These are phyloP conservation scores for Pelobates fuscus DNA, from an alignment of 2,113 vertebrate species.

Conservation along the genomic window DNA sequence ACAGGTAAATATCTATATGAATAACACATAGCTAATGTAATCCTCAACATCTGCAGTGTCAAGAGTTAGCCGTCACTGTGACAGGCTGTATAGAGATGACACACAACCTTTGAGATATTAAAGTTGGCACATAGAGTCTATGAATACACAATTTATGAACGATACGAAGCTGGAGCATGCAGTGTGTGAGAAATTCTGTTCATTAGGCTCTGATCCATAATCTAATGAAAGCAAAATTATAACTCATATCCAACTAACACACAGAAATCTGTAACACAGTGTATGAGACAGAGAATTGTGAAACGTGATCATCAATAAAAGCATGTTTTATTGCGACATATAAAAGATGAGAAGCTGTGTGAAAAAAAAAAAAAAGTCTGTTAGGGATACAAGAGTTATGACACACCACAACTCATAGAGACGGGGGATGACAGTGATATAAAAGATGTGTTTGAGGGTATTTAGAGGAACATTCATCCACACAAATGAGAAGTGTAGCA, in stretches of 20 bases:
- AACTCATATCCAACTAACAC: conserved; percentile 38
- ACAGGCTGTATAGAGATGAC: not conserved
- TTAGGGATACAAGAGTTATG: conserved; percentile 19
- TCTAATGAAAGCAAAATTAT: conserved; percentile 37
- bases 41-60: no score
- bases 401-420: not conserved
- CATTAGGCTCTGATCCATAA: conserved; percentile 34
- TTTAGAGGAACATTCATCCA: not conserved
- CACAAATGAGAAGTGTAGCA: not conserved
- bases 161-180: not conserved
- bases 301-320: conserved; percentile 42
- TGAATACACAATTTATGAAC: conserved; percentile 1
- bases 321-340: conserved; percentile 34
- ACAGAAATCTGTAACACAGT: conserved; percentile 33
- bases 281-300: conserved; percentile 33
- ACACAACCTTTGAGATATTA: conserved; percentile 1
- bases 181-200: conserved; percentile 22
- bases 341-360: conserved; percentile 37
- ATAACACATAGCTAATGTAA: no score
- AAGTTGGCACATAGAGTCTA: conserved; percentile 2
- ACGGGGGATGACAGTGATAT: conserved; percentile 1
- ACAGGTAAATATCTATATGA: no score
- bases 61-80: no score
- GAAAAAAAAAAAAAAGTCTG: conserved; percentile 33
- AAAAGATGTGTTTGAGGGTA: conserved; percentile 1